Conservation (phyloP, 92 coral and sea anemone genomes). For the Virgularia gustaviana region DNA sequence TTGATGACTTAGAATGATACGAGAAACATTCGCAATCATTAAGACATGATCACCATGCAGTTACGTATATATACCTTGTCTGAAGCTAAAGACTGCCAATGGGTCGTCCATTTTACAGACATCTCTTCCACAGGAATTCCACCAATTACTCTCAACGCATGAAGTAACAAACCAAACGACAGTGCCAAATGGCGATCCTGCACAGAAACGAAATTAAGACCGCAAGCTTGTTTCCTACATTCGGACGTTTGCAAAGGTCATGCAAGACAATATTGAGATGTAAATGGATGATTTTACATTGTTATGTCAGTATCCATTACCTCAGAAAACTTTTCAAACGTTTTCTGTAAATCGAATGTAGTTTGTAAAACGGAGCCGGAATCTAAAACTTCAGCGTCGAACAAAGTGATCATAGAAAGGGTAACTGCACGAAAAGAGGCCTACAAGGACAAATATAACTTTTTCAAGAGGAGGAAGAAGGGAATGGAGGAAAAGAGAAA, state of each 20-base stretch:
- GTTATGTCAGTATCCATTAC: too few species aligned
- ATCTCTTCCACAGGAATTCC: constrained; percentile 56
- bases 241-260: neutral
- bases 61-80: constrained; percentile 53
- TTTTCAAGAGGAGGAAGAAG: neutral
- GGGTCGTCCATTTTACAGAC: constrained; percentile 48
- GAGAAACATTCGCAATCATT: too few species aligned
- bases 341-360: neutral
- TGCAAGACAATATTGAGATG: neutral
- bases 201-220: neutral
- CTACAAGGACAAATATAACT: neutral
- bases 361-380: neutral
- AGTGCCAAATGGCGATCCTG: constrained; percentile 66
- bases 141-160: constrained; percentile 62
- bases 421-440: neutral
- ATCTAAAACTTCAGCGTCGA: neutral
- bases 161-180: constrained; percentile 72
- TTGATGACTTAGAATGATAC: too few species aligned
- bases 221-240: neutral
- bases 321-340: neutral
- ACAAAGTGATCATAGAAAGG: neutral
- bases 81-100: constrained; percentile 62
- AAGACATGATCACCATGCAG: neutral
- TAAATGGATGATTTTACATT: too few species aligned
- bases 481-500: neutral